Base-by-base conservation (phyloP, 2,888 invertebrate species). In the Lacanobia oleracea region DNA sequence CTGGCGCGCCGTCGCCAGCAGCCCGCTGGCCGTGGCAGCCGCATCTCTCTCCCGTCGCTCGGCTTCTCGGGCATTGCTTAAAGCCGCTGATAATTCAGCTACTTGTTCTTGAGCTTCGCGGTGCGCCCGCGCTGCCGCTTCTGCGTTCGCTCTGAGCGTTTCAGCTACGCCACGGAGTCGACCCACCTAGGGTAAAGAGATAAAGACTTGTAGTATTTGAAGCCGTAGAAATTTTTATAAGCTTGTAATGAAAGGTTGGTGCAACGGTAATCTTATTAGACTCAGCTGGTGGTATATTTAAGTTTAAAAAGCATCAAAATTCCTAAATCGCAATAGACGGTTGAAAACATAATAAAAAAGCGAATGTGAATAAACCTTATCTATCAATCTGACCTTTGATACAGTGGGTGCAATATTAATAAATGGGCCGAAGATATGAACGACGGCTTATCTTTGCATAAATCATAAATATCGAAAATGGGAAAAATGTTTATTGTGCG, bases 1-100 rank as follows among this genome's bases (percentile, higher is more conserved):
- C 75, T 94, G 93, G 76, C 97, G 97, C 69, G 98, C 94, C 74
- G 97, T 97, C 48, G 97, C 96, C 85, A 98, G 96, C 81, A 97
- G 88, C 80, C 96, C 96, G 21, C 96, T 95, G 37, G 97, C 95
- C 1, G 96, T 93, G 57, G 96, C 94, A 75, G 95, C 95, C 9
- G 96, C 93, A 64, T 96, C 96, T 23, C 95, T 91, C 88, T 97
- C 96, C 85, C 96, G 93, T 66, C 96, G 86, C 80, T 95, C 95
- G 0, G 93, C 91, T 62, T 96, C 96, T 57, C 95, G 91, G 33
- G 95, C 94, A 57, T 96, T 94, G 80, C 92, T 93, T 72, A 96
- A 91, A 80, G 96, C 96, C 1, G 96, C 96, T 1, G 92, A 91
- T n/a, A 96, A 90, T 72, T 94, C 93, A 16, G 93, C 94, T 21